These are phyloP conservation scores for Drosophila truncata DNA, from an alignment of 1,140 invertebrate genomes.

Conservation along the genomic window DNA sequence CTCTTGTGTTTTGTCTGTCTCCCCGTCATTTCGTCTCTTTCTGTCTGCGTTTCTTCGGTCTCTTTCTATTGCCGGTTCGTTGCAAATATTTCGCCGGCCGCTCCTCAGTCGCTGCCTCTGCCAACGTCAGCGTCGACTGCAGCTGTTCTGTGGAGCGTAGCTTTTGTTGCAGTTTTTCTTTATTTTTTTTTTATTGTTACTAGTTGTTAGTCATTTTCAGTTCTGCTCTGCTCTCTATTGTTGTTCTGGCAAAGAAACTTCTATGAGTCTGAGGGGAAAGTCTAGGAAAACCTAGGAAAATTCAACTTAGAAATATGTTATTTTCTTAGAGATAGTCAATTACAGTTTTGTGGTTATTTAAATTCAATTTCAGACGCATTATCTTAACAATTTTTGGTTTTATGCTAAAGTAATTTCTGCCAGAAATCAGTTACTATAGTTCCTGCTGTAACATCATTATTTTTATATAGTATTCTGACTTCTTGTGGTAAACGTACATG, in stretches of 20 bases:
- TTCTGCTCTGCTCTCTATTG: conserved; percentile 41
- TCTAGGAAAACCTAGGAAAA: background rate
- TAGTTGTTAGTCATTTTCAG: conserved; percentile 57
- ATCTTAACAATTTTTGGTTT: conserved; percentile 10
- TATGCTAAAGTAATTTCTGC: conserved; percentile 8
- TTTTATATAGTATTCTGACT: background rate
- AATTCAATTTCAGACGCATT: background rate
- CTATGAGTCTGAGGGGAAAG: background rate
- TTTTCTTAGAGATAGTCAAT: background rate
- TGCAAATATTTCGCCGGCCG: conserved; percentile 56
- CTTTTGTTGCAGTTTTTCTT: conserved; percentile 36
- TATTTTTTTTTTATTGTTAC: conserved; percentile 24
- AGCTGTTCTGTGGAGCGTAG: conserved; percentile 54
- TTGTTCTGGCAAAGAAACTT: conserved; percentile 23
- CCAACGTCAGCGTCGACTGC: conserved; percentile 28
- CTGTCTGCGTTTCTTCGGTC: conserved; percentile 29
- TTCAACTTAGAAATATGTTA: background rate
- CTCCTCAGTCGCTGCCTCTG: conserved; percentile 32
- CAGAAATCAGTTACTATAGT: background rate
- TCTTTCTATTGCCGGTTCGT: conserved; percentile 56
- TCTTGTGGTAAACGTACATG: conserved; percentile 23
- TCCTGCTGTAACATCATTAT: background rate
- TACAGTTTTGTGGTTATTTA: conserved; percentile 25
- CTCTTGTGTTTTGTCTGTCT: conserved; percentile 36
- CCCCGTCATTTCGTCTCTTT: conserved; percentile 17